Base-by-base conservation (phyloP, 2,888 invertebrate genomes). In the Habroteleia sp. region DNA sequence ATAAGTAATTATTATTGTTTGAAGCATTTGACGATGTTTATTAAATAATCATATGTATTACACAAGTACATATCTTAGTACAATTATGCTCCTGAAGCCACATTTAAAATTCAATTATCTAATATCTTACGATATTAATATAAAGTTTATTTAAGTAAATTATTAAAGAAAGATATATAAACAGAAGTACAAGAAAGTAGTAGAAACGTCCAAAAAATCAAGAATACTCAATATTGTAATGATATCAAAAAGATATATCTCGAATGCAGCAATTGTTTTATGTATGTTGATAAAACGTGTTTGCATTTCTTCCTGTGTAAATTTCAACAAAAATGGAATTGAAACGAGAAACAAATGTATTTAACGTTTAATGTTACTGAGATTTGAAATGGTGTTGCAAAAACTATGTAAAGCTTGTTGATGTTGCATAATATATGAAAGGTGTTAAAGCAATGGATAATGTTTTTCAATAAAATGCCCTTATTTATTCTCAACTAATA, bases 31-130 rank as follows among this genome's bases (percentile, higher is more conserved):
- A n/a, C n/a, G n/a, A n/a, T n/a, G n/a, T n/a, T n/a, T n/a, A n/a
- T n/a, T n/a, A n/a, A n/a, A 54, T n/a, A 39, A 10, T n/a, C 1
- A 7, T 7, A 11, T 17, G 6, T 29, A 13, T 20, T n/a, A 42
- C 14, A 11, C 7, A n/a, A 14, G 44, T 17, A 60, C 69, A 69
- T 69, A 69, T 62, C 60, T 62, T 44, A 35, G 13, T 31, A 13
- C 20, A 27, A 3, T 33, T 8, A 58, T 39, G 16, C 71, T 71
- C 71, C 71, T 71, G 62, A 71, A 71, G 71, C 62, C 71, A 71
- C 62, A 41, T 17, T 62, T 46, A 17, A 35, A 42, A 37, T 60
- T 69, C 37, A 58, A 60, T 31, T 13, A 37, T 69, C 7, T 52
- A 14, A 50, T 16, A 48, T 44, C 4, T 20, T 20, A 4, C 20